Evolutionary conservation across 2,113 vertebrate genomes (phyloP).

Genomic region (Arvicanthis niloticus): DNA sequence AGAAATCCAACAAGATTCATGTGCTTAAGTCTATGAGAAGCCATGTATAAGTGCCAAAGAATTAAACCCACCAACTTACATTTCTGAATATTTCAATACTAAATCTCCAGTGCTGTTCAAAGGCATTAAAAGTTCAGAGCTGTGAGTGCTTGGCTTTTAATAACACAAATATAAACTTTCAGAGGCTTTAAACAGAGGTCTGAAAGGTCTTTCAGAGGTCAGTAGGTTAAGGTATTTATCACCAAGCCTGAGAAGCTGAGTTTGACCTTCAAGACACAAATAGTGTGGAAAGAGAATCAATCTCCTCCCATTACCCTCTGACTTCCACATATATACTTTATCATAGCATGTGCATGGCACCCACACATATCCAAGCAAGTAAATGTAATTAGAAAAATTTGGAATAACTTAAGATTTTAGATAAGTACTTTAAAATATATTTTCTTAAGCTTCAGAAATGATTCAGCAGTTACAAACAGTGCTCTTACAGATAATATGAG

Average conservation of each 20-base stretch:
- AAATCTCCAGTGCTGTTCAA: background rate
- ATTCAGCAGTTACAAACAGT: background rate
- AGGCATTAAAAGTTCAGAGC: background rate
- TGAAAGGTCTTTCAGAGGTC: too few relatives aligned
- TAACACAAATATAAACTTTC: background rate
- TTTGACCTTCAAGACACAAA: background rate
- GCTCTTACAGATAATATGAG: background rate
- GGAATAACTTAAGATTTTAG: background rate
- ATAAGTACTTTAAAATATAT: background rate
- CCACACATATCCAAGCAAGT: background rate
- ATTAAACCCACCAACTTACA: background rate
- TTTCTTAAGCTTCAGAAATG: background rate
- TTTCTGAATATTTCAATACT: background rate
- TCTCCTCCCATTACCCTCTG: background rate
- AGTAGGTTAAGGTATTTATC: background rate
- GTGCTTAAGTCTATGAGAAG: background rate
- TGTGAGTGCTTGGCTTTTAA: background rate
- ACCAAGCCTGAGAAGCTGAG: background rate
- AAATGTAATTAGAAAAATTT: background rate
- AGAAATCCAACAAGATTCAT: background rate
- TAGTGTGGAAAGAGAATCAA: background rate
- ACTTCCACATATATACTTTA: background rate
- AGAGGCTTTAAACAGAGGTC: too few relatives aligned
- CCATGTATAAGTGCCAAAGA: background rate
- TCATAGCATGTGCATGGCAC: background rate